Percentiles rank a stretch among this genome's conserved stretches.
Evolutionary conservation across 2,888 invertebrate genomes (phyloP).

Genomic region (Trichopria drosophilae): DNA sequence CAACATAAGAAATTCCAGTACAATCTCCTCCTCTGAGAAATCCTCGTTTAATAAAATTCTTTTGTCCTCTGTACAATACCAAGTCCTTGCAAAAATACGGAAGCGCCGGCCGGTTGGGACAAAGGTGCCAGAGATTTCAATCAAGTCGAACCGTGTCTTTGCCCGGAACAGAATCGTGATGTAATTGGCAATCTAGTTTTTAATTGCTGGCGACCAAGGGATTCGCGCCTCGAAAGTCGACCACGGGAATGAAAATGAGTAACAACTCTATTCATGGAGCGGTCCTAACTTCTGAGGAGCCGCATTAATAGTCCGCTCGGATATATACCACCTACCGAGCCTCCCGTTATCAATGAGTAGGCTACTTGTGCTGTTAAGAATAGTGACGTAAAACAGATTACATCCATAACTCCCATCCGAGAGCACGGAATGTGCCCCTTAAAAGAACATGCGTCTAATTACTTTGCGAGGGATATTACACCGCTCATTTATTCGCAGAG

Average conservation of each 20-base stretch:
- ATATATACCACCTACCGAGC: constrained; percentile 33
- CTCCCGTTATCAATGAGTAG: constrained; percentile 36
- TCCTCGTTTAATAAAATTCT: too few relatives aligned
- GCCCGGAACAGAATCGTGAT: too few relatives aligned
- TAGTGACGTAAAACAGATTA: constrained; percentile 37
- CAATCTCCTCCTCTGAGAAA: too few relatives aligned
- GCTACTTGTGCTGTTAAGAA: constrained; percentile 33
- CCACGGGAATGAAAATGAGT: constrained; percentile 36
- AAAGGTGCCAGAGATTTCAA: too few relatives aligned
- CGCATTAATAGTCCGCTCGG: constrained; percentile 34
- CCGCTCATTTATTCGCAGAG: too few relatives aligned
- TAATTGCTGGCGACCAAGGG: neutral
- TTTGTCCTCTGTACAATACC: too few relatives aligned
- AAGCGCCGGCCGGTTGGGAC: too few relatives aligned
- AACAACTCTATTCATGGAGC: constrained; percentile 36
- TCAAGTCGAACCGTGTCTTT: too few relatives aligned
- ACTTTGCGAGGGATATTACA: constrained; percentile 31
- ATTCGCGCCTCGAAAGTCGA: too few relatives aligned
- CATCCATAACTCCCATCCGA: constrained; percentile 34
- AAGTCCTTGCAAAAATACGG: too few relatives aligned
- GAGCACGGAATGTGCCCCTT: constrained; percentile 30
- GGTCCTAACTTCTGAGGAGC: constrained; percentile 34
- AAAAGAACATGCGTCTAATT: constrained; percentile 35
- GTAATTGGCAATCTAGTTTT: neutral
- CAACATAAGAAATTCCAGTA: too few relatives aligned